Percentiles rank a stretch among this genome's conserved stretches.
These are phyloP conservation scores for Dermochelys coriacea DNA, from an alignment of 2,797 vertebrate species.

Conservation along the genomic window DNA sequence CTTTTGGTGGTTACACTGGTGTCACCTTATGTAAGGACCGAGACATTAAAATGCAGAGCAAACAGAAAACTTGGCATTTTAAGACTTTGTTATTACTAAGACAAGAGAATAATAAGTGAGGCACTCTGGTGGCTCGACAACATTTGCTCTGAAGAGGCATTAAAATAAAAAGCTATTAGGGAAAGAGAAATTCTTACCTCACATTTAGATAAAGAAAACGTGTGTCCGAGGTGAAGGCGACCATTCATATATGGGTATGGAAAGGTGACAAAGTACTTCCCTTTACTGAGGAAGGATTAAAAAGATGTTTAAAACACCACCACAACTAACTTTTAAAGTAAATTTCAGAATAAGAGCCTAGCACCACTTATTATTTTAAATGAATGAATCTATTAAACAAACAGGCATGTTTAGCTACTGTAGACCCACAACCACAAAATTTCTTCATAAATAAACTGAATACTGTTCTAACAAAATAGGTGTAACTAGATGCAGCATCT, in stretches of 20 bases:
- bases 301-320: slow-evolving; percentile 18
- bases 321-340: slow-evolving; percentile 11
- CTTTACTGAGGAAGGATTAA: slow-evolving; percentile 81
- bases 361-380: neutral
- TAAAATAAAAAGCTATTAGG: neutral
- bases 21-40: neutral
- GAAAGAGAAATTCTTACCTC: slow-evolving; percentile 86
- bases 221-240: slow-evolving; percentile 95
- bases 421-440: neutral
- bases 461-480: neutral
- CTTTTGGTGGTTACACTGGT: neutral
- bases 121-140: neutral
- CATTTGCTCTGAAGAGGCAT: neutral
- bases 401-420: neutral
- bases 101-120: neutral
- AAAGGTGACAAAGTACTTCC: slow-evolving; percentile 94
- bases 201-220: slow-evolving; percentile 96
- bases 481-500: rapidly evolving
- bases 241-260: slow-evolving; percentile 99
- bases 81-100: neutral
- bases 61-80: rapidly evolving
- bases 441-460: neutral
- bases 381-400: neutral
- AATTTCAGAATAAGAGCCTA: neutral
- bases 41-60: rapidly evolving